phyloP scores from a whole-genome alignment of 1,140 invertebrate species.

The Marisa cornuarietis region DNA sequence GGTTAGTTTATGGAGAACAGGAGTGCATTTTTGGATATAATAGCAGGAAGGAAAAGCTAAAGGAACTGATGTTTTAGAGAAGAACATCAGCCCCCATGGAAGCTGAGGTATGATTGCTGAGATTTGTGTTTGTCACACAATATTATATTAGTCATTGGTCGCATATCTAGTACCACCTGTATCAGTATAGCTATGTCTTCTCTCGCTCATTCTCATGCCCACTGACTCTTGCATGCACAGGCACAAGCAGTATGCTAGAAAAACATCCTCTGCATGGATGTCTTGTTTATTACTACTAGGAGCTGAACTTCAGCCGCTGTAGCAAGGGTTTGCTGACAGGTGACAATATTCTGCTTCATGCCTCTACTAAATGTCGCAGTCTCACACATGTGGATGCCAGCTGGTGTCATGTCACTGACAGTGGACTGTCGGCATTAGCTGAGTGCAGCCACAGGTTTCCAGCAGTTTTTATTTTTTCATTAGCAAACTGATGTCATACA shows the following conservation, averaged over 20 bases:
- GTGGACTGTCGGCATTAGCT: constrained; percentile 57
- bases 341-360: constrained; percentile 57
- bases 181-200: too few species aligned
- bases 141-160: background rate
- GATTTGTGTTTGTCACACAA: background rate
- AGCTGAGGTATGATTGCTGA: background rate
- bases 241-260: too few species aligned
- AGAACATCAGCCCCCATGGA: too few species aligned
- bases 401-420: constrained; percentile 60
- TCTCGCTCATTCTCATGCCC: background rate
- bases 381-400: constrained; percentile 62
- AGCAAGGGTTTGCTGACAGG: constrained; percentile 59
- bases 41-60: background rate
- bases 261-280: constrained; percentile 5
- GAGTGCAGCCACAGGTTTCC: constrained; percentile 51
- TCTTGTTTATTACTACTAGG: constrained; percentile 41
- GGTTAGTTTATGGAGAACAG: constrained; percentile 29
- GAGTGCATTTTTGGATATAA: too few species aligned
- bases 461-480: too few species aligned
- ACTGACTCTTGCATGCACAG: background rate
- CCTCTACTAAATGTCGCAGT: constrained; percentile 52
- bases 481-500: too few species aligned
- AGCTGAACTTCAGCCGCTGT: constrained; percentile 59
- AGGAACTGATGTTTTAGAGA: too few species aligned
- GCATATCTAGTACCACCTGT: too few species aligned